phyloP scores from a whole-genome alignment of 2,888 invertebrate genomes.

The Drosophila falleni region DNA sequence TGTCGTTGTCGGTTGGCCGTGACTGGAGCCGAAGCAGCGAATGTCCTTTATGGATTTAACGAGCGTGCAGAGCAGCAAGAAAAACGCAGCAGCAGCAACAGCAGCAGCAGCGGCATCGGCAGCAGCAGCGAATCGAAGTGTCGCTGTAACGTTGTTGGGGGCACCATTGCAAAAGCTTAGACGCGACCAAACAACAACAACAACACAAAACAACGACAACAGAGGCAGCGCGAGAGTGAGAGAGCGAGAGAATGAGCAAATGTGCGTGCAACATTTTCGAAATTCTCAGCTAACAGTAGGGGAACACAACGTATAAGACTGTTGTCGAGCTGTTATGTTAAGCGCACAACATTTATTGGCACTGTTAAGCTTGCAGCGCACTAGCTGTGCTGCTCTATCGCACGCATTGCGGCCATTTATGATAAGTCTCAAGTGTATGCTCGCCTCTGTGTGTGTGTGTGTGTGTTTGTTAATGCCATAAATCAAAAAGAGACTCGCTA shows the following conservation, averaged over 20 bases:
- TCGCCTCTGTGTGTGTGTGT: not conserved
- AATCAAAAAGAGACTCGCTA: conserved; percentile 56
- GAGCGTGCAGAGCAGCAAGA: conserved; percentile 48
- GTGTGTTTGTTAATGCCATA: conserved; percentile 43
- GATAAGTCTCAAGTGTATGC: conserved; percentile 21
- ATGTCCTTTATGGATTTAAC: conserved; percentile 74
- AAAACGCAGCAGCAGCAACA: conserved; percentile 43
- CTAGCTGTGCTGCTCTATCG: conserved; percentile 67
- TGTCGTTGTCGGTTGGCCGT: conserved; percentile 44
- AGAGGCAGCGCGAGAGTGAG: conserved; percentile 10
- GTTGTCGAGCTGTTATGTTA: conserved; percentile 41
- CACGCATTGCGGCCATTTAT: conserved; percentile 42
- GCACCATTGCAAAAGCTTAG: conserved; percentile 64
- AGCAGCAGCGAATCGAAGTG: conserved; percentile 68
- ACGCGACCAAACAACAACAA: conserved; percentile 15
- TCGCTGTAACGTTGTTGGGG: conserved; percentile 54
- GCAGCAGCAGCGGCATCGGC: conserved; percentile 34
- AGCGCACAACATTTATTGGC: conserved; percentile 27
- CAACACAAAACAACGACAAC: conserved; percentile 12
- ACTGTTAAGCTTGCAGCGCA: conserved; percentile 34
- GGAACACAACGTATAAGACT: conserved; percentile 70
- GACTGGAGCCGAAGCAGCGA: conserved; percentile 71
- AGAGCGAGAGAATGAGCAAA: conserved; percentile 19
- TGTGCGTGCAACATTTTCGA: conserved; percentile 64
- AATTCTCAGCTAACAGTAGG: conserved; percentile 43